A percentile compares a stretch with the other conserved stretches of the same genome.
Evolutionary conservation across 2,888 invertebrate genomes (phyloP).

Genomic region (Dorcus hopei): DNA sequence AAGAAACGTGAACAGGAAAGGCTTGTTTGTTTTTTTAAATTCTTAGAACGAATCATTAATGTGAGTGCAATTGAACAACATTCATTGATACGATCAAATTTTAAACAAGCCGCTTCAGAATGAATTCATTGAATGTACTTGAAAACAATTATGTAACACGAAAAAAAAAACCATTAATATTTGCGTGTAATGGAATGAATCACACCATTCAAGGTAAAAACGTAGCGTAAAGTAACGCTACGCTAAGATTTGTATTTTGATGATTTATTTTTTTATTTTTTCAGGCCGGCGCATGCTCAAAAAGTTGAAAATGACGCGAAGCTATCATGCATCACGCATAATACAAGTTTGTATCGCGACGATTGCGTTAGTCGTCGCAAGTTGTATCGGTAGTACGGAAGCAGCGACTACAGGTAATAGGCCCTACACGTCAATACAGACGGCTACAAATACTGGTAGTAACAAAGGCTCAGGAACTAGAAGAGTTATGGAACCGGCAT

Average conservation of each 20-base stretch:
- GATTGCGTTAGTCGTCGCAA: not conserved
- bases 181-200: too few relatives aligned
- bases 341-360: not conserved
- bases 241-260: not conserved
- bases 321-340: not conserved
- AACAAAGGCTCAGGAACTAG: conserved; percentile 7
- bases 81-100: too few relatives aligned
- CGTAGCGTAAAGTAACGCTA: too few relatives aligned
- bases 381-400: conserved; percentile 4
- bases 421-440: conserved; percentile 13
- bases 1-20: too few relatives aligned
- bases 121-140: too few relatives aligned
- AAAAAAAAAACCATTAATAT: too few relatives aligned
- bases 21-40: too few relatives aligned
- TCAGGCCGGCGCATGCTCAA: not conserved
- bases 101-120: too few relatives aligned
- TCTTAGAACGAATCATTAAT: too few relatives aligned
- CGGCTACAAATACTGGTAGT: not conserved
- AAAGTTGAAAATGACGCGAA: not conserved
- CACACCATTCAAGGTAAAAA: too few relatives aligned
- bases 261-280: not conserved
- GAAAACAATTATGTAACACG: too few relatives aligned
- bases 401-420: conserved; percentile 22
- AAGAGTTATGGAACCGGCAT: conserved; percentile 61
- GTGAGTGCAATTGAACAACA: too few relatives aligned